Evolutionary conservation across 1,140 invertebrate species (phyloP), one percentile per base, ranked within the genome.

Genomic region (Solenopsis fugax): DNA sequence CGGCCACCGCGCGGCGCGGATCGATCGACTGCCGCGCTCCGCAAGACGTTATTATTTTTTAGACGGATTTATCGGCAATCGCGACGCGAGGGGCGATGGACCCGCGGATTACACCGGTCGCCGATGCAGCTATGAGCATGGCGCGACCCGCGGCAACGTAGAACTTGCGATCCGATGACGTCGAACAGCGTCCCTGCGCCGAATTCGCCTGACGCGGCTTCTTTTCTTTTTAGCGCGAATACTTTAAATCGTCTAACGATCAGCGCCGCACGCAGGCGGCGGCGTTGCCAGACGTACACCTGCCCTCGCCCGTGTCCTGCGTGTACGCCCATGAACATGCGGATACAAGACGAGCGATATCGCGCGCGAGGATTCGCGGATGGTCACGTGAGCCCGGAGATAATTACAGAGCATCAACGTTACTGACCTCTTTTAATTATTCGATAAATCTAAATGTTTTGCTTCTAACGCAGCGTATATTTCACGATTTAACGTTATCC

Each of bases 221-320:
- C 92, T 93, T 93, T 93, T 93, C 90, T 93, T 93, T 93, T 93
- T 93, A 93, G 92, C 92, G 92, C 92, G 92, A 87, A 93, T 93
- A 93, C 92, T 93, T 93, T 93, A 93, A 93, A 93, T 93, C 91
- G 88, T 58, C 91, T 91, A 91, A 91, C 89, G 90, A 91, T 91
- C 89, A 91, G 90, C 87, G 90, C 69, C 77, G 87, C 89, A 48
- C 80, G 82, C 90, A 67, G 29, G 29, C 72, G 64, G 89, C 92
- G 67, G n/a, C 54, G 92, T 93, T 93, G 92, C 92, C 92, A 93
- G 64, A 48, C 24, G 54, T 73, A 16, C 50, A 4, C 0, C n/a
- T 41, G 18, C 13, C 54, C 13, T 56, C 65, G 29, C 6, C 71
- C 73, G 50, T 84, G 85, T 75, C 24, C 52, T 13, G 13, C 21